Base-by-base conservation (phyloP, 2,113 vertebrate species). In the Cisticola juncidis region DNA sequence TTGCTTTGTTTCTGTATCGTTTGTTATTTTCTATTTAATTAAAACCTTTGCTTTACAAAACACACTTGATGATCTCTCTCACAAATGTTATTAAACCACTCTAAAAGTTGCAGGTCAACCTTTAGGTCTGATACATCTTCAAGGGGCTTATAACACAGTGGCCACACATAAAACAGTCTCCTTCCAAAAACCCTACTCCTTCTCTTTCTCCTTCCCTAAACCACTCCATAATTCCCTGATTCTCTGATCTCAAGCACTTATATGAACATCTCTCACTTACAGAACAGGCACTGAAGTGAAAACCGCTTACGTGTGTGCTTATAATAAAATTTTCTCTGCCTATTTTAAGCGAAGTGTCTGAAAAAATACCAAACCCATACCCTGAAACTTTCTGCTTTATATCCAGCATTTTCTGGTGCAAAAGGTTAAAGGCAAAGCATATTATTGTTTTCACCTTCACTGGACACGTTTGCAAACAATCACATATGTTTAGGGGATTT, bases 381-480 rank as follows among this genome's bases (percentile, higher is more conserved):
- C 86, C 86, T 33, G 8, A 77, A 94, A 65, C 61, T 81, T 91
- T 1, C 9, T 74, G 50, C 87, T 90, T 94, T 84, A 25, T 24
- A 93, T 51, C 53, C 33, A 85, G 25, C 44, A 33, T 70, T 91
- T 87, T 96, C 64, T 90, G 76, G 90, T 93, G 80, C 50, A 66
- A 91, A 86, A 91, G 82, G 72, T 86, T 83, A 96, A 92, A 92
- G 65, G 57, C 61, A 92, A 95, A 91, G 9, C 70, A 62, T 73
- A 56, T 95, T 76, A 86, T 73, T 94, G 62, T 94, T 96, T 96
- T 94, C 81, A 96, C 94, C 88, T 96, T 88, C 85, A 35, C 72
- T 93, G 94, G 92, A 94, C 92, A 93, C 0, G 53, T 96, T 96
- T 96, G 95, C 90, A 96, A 96, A 95, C 92, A 97, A 60, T 64